Evolutionary conservation across 2,888 invertebrate species (phyloP), one percentile per base, ranked within the genome.

Genomic region (Cephus rjabovi): DNA sequence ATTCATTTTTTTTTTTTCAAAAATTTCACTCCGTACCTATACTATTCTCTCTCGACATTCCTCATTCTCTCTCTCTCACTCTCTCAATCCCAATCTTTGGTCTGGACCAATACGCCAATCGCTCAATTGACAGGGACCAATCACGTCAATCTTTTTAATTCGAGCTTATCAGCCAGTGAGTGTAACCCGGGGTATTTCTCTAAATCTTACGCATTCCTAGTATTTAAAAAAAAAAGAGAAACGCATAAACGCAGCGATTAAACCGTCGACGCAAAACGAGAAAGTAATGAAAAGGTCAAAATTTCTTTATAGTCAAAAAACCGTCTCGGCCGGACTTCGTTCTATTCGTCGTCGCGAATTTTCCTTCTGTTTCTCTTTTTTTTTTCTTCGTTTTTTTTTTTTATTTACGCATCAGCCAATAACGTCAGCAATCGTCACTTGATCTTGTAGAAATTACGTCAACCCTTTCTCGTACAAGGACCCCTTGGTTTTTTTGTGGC

Each of bases 321-420:
- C 40, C 40, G 71, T 71, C 30, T 74, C 74, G 34, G 74, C 34
- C 34, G 35, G 23, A n/a, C 30, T n/a, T 74, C 74, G 35, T 34
- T 12, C 34, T n/a, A 30, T 74, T 34, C 35, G 74, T 74, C 37
- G 34, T 74, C 37, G 34, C 30, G 15, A 31, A 34, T 12, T 77
- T 74, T 75, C 69, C n/a, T 75, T 71, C 37, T 73, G n/a, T 35
- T 69, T 74, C 34, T 74, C 74, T 68, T 74, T 74, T n/a, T 74
- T 74, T 31, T 73, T 31, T 56, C 73, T 30, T 9, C 0, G 31
- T 35, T 9, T 73, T 33, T 33, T 77, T 77, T 68, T 56, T 74
- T 23, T 76, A 12, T 76, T 70, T 34, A 76, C 56, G 37, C n/a
- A 15, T 71, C 71, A 40, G 40, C 40, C 15, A 40, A 40, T 15